A percentile compares a stretch with the other conserved stretches of the same genome.
phyloP scores from a whole-genome alignment of 2,888 invertebrate species.

The Meiosimyza decipiens region DNA sequence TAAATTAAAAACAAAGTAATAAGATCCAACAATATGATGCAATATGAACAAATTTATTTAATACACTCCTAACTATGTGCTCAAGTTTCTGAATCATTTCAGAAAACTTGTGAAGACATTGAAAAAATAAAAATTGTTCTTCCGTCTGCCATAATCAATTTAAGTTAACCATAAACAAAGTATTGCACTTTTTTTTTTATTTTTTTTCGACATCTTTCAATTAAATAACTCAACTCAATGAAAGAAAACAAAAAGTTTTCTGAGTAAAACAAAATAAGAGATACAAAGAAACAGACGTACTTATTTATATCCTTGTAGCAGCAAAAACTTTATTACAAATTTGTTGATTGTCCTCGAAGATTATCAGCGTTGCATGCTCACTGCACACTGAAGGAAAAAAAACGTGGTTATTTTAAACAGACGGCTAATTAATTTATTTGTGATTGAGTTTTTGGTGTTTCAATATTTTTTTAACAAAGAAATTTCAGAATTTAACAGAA shows the following conservation, averaged over 20 bases:
- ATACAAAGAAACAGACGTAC: not conserved
- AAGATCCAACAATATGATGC: too few species aligned
- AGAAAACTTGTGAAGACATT: too few species aligned
- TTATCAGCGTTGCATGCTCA: not conserved
- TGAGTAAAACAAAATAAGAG: not conserved
- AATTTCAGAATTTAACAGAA: too few species aligned
- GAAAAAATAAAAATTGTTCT: not conserved
- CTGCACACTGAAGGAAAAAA: too few species aligned
- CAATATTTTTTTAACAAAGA: too few species aligned
- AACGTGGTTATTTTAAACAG: too few species aligned
- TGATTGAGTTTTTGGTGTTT: too few species aligned
- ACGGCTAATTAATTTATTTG: too few species aligned
- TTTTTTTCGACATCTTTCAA: not conserved
- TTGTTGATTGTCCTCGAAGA: slow-evolving; percentile 23
- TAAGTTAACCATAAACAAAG: slow-evolving; percentile 50
- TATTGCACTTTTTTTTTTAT: slow-evolving; percentile 42
- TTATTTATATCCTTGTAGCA: not conserved
- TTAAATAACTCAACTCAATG: not conserved
- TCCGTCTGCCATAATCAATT: slow-evolving; percentile 39
- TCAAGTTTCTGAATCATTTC: too few species aligned
- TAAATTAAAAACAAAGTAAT: too few species aligned
- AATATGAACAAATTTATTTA: too few species aligned
- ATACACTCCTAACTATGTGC: too few species aligned
- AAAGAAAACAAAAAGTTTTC: slow-evolving; percentile 19
- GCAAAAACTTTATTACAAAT: slow-evolving; percentile 22